phyloP scores from a whole-genome alignment of 2,888 invertebrate genomes.

The Erebia epiphron region DNA sequence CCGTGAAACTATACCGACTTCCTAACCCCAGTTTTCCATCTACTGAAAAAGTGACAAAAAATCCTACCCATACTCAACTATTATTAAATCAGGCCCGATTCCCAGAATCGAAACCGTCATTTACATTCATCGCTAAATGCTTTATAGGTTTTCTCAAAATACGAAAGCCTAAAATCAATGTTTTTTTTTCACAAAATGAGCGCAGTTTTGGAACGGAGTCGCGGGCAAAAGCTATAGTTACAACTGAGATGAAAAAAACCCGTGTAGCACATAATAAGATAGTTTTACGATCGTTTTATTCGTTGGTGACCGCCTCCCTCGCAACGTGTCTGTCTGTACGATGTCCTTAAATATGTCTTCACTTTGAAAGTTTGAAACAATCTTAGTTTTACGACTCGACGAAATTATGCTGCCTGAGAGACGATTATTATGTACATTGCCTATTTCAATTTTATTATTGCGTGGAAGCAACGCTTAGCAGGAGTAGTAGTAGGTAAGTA shows the following conservation, averaged over 20 bases:
- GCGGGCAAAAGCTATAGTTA: neutral
- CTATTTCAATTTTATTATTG: neutral
- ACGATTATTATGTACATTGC: neutral
- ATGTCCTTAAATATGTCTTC: neutral
- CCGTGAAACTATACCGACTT: no score
- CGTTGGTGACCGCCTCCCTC: constrained; percentile 29
- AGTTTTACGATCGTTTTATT: constrained; percentile 39
- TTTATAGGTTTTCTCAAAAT: neutral
- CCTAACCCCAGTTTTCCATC: no score
- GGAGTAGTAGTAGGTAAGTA: no score
- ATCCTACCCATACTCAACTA: no score
- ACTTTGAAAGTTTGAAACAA: constrained; percentile 10
- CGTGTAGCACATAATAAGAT: constrained; percentile 25
- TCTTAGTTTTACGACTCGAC: constrained; percentile 9
- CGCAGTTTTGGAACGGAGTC: neutral
- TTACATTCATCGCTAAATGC: no score
- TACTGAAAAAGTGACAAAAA: no score
- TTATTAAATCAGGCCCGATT: no score
- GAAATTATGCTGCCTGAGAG: neutral
- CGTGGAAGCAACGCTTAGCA: no score
- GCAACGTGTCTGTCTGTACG: neutral
- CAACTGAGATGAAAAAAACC: no score
- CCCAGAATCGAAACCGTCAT: no score
- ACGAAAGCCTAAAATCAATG: no score
- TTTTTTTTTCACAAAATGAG: neutral